Conservation (phyloP, 2,113 vertebrate genomes). For the Sapayoa aenigma region DNA sequence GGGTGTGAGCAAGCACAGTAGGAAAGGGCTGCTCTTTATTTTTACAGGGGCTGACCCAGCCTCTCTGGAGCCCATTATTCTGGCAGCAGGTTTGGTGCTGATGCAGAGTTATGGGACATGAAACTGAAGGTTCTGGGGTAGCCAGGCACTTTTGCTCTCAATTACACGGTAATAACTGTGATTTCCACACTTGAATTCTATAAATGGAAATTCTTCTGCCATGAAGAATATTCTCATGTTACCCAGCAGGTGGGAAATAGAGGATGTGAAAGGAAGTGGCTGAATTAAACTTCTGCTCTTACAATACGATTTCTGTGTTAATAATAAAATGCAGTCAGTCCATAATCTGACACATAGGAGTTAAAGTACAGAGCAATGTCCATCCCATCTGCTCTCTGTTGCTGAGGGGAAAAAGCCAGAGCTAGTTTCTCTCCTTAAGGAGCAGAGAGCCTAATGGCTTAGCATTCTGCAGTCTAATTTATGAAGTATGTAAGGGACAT, state of each 20-base stretch:
- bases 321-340: neutral
- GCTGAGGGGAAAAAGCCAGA: neutral
- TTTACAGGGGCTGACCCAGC: neutral
- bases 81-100: neutral
- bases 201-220: neutral
- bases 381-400: neutral
- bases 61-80: neutral
- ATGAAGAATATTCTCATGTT: neutral
- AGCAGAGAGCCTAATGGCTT: neutral
- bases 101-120: neutral
- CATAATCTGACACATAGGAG: neutral
- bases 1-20: neutral
- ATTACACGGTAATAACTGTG: neutral
- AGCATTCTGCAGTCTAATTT: no score
- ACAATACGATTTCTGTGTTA: neutral
- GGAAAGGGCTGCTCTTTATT: neutral
- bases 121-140: neutral
- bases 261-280: neutral
- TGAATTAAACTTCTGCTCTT: neutral
- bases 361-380: neutral
- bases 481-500: no score
- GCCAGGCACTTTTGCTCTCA: neutral
- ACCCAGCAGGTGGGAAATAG: neutral
- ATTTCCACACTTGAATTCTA: neutral
- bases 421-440: neutral